Evolutionary conservation across 2,888 invertebrate genomes (phyloP).

Genomic region (Eupithecia centaureata): DNA sequence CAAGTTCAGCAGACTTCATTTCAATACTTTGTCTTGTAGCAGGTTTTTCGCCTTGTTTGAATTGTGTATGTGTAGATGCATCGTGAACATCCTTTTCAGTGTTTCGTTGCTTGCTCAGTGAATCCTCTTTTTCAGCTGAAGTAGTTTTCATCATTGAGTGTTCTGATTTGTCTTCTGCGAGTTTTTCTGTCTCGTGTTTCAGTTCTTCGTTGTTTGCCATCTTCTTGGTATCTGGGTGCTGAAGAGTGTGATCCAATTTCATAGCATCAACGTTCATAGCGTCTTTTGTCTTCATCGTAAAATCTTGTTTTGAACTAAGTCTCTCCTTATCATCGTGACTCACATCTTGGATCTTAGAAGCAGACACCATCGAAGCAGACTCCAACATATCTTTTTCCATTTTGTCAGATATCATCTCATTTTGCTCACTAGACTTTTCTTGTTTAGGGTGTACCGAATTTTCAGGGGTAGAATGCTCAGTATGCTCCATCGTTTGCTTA

Average conservation of each 20-base stretch:
- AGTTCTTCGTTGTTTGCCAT: conserved; percentile 32
- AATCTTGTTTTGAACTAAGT: conserved; percentile 13
- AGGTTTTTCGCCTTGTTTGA: conserved; percentile 19
- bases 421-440: conserved; percentile 38
- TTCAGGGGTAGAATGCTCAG: background rate
- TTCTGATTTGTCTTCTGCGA: conserved; percentile 8
- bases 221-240: conserved; percentile 27
- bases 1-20: conserved; percentile 31
- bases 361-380: conserved; percentile 48
- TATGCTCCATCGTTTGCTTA: too few species aligned
- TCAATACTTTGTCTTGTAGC: conserved; percentile 13
- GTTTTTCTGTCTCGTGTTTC: conserved; percentile 25
- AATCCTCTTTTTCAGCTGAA: conserved; percentile 29
- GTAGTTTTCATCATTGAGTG: background rate
- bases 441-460: conserved; percentile 22
- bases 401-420: conserved; percentile 24
- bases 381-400: conserved; percentile 46
- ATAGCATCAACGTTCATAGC: conserved; percentile 12
- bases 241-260: conserved; percentile 12
- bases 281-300: conserved; percentile 15
- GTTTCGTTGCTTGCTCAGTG: conserved; percentile 24
- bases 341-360: conserved; percentile 43
- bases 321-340: conserved; percentile 26
- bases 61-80: conserved; percentile 1
- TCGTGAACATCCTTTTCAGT: conserved; percentile 12